Evolutionary conservation across 2,888 invertebrate species (phyloP).

Genomic region (Phengaris alcon): DNA sequence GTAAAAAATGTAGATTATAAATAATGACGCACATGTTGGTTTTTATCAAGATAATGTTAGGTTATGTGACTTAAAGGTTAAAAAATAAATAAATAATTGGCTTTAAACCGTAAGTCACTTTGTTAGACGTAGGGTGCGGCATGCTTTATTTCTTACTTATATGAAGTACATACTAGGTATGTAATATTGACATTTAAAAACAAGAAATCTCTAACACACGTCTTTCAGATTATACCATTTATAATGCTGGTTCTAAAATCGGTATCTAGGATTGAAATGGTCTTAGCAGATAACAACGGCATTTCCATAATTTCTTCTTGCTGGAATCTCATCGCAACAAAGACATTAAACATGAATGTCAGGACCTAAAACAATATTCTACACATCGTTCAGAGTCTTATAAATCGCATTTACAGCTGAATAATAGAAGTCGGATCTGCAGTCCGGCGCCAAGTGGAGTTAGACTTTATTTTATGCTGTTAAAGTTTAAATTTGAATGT

Average conservation of each 20-base stretch:
- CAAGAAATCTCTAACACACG: not conserved
- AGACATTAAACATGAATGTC: conserved; percentile 70
- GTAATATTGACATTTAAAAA: conserved; percentile 6
- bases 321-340: conserved; percentile 61
- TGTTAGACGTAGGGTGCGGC: not conserved
- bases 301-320: conserved; percentile 51
- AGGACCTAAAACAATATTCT: conserved; percentile 67
- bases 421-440: conserved; percentile 39
- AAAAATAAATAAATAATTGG: not conserved
- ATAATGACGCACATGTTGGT: not conserved
- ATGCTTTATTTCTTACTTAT: not conserved
- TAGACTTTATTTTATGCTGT: conserved; percentile 27
- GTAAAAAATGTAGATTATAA: not conserved
- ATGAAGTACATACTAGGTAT: not conserved
- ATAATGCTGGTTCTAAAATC: conserved; percentile 31
- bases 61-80: not conserved
- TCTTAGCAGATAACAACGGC: conserved; percentile 34
- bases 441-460: conserved; percentile 22
- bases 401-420: conserved; percentile 49
- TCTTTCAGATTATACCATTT: not conserved
- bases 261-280: conserved; percentile 36
- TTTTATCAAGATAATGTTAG: not conserved
- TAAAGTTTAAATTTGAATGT: conserved; percentile 22
- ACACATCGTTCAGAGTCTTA: conserved; percentile 61
- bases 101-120: not conserved